Base-by-base conservation (phyloP, 2,888 invertebrate genomes). In the Drosophila lacicola region DNA sequence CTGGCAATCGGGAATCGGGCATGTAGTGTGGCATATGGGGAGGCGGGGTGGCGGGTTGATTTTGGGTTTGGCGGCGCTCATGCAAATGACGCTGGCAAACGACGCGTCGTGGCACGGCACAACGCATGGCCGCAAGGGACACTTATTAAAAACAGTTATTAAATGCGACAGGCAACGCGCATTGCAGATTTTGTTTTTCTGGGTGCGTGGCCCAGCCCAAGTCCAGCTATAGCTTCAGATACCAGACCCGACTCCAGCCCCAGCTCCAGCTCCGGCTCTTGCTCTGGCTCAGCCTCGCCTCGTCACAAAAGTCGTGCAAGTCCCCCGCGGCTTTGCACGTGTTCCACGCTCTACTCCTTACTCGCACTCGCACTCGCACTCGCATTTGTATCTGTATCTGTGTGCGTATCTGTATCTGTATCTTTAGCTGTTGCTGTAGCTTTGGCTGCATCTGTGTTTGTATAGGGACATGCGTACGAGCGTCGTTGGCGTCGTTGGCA, bases 301-400 rank as follows among this genome's bases (percentile, higher is more conserved):
- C 74, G 74, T 76, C 76, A 76, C 57, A 63, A 86, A 82, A 83
- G 79, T 84, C 87, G 88, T 87, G 87, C 83, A 80, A 84, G 89
- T 91, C 90, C 91, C 91, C 91, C 88, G 91, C 90, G 90, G 91
- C 91, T 91, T 89, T 91, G 91, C 91, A 91, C 91, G 91, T 91
- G 91, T 91, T 88, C 91, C 80, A 74, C 75, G 75, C 77, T 77
- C 51, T 14, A 54, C 63, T 56, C 14, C 36, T 19, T 46, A 33
- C 54, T 49, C 64, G 53, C 66, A 60, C 58, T 39, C 45, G 61
- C 74, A 65, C 60, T 58, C 51, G 34, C 62, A 63, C 77, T 72
- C 64, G 63, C 62, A 71, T 65, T 70, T 56, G 70, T 47, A 58
- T 55, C 17, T 62, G 62, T 62, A 54, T 61, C 37, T 46, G 37